Base-by-base conservation (phyloP, 2,797 vertebrate species). In the Allobates femoralis region DNA sequence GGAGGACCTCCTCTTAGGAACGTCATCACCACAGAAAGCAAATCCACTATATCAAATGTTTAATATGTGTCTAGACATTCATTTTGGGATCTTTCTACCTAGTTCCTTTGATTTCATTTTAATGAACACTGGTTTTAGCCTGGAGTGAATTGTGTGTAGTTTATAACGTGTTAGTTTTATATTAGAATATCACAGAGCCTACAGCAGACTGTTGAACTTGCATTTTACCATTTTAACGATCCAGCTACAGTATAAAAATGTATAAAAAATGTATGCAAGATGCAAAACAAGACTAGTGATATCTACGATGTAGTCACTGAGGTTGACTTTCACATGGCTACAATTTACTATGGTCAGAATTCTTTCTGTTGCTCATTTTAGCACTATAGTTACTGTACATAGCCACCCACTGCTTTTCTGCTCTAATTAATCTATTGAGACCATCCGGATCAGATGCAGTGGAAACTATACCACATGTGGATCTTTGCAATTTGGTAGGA, bases 11-110 rank as follows among this genome's bases (percentile, higher is more conserved):
- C 55, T n/a, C 46, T 46, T 8, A 60, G 46, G 53, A 41, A 23
- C 19, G 12, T 74, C 71, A 74, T 50, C 21, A 74, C 37, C 69
- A 46, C 81, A 60, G 46, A 51, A 58, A 55, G 28, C 34, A 30
- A 73, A 83, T 83, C 7, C 55, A 74, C 12, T 74, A 23, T 34
- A 58, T 74, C 18, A 50, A 84, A 84, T 74, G 69, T 84, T 84
- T 76, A 64, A 75, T 84, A 46, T 62, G 53, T 75, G 82, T 76
- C 82, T 84, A 84, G 82, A 75, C 82, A 32, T 84, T 84, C 19
- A 76, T 84, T 84, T 62, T 76, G 58, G 69, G 41, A 50, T 50
- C 21, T 84, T 77, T 28, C 41, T 84, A 76, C 37, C 60, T 76
- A 62, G 16, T 23, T 60, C n/a, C 28, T 64, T 46, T 76, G 56